Evolutionary conservation across 2,888 invertebrate species (phyloP).

Genomic region (Epinotia brunnichana): DNA sequence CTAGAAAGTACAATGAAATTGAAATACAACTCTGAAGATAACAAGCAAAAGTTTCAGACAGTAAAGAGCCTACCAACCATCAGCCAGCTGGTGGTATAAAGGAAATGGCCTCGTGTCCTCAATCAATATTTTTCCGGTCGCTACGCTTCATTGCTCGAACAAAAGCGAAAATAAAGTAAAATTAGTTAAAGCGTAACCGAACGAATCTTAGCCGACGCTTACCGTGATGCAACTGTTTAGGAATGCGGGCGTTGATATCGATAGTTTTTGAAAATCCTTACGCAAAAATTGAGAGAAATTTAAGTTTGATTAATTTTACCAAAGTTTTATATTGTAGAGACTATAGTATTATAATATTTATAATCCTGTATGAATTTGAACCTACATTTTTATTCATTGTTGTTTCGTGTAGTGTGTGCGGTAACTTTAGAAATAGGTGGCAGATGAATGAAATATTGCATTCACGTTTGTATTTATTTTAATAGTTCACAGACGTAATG

Average conservation of each 20-base stretch:
- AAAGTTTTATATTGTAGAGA: background rate
- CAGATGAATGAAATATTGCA: no score
- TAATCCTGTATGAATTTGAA: no score
- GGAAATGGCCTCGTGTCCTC: constrained; percentile 57
- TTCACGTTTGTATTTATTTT: no score
- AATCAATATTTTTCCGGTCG: constrained; percentile 67
- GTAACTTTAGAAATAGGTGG: no score
- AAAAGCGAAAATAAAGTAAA: constrained; percentile 72
- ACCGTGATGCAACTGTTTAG: constrained; percentile 64
- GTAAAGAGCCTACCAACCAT: background rate
- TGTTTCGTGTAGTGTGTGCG: no score
- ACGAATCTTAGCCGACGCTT: constrained; percentile 64
- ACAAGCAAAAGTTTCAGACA: background rate
- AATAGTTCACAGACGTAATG: no score
- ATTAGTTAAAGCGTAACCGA: constrained; percentile 70
- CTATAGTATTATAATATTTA: no score
- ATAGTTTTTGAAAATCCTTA: constrained; percentile 27
- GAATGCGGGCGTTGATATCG: constrained; percentile 44
- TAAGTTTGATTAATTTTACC: background rate
- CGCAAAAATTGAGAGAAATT: background rate
- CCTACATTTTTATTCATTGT: no score
- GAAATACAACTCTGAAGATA: constrained; percentile 2
- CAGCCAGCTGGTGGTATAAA: constrained; percentile 46
- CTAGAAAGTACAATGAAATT: background rate
- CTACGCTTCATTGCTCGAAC: constrained; percentile 63